Conservation (phyloP, 2,888 invertebrate species). For the Cerastoderma edule region DNA sequence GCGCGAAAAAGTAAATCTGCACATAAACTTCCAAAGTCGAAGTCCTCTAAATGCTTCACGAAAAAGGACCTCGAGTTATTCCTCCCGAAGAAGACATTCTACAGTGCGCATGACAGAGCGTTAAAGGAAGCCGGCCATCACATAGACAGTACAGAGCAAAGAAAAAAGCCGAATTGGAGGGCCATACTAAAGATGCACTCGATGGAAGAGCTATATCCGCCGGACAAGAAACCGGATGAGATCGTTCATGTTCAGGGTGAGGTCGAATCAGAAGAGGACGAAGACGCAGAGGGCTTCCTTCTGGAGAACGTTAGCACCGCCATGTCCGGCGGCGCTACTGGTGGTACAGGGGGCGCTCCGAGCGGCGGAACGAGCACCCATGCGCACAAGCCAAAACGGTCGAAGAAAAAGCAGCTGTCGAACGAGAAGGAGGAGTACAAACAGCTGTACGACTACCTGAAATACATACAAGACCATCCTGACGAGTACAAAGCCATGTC, state of each 20-base stretch:
- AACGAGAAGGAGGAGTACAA: conserved; percentile 65
- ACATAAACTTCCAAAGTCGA: conserved; percentile 32
- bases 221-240: conserved; percentile 31
- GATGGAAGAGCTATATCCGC: conserved; percentile 48
- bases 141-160: conserved; percentile 44
- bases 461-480: conserved; percentile 69
- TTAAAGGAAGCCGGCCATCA: conserved; percentile 70
- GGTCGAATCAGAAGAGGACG: conserved; percentile 27
- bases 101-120: conserved; percentile 73
- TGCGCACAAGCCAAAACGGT: conserved; percentile 13
- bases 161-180: conserved; percentile 53
- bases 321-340: too few relatives aligned
- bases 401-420: conserved; percentile 33
- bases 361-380: background rate
- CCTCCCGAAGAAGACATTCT: conserved; percentile 71
- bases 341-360: too few relatives aligned
- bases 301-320: conserved; percentile 47
- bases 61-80: conserved; percentile 66
- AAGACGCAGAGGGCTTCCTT: conserved; percentile 28
- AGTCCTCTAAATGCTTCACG: conserved; percentile 45
- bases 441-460: conserved; percentile 69
- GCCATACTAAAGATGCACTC: conserved; percentile 53
- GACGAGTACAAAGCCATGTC: conserved; percentile 63
- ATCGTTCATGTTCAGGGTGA: background rate
- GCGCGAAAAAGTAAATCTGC: conserved; percentile 16